Base-by-base conservation (phyloP, 2,888 invertebrate species). In the Apamea monoglypha region DNA sequence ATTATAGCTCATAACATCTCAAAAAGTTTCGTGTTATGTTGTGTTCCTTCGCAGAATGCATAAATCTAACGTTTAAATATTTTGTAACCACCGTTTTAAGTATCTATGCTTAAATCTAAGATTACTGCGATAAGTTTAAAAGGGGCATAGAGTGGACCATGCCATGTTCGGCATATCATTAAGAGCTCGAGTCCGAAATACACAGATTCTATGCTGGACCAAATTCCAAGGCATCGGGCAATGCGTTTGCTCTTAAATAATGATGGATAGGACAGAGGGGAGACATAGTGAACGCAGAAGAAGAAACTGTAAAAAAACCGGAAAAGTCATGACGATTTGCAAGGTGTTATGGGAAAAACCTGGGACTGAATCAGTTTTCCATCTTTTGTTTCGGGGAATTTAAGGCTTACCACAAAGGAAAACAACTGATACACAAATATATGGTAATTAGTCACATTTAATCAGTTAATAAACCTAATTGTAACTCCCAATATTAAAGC, bases 111-210 rank as follows among this genome's bases (percentile, higher is more conserved):
- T 67, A 74, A 84, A 84, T 84, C 83, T 84, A 21, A 87, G 83
- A 84, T 84, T 63, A 76, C 12, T 29, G 53, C 56, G 87, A 84
- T 84, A 87, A 83, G 78, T 84, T 87, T 77, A 83, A 73, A 83
- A 83, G 83, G 83, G 87, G 79, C 79, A 78, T 73, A 40, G 80
- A 81, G 79, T 81, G 68, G 84, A 83, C 70, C 84, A 79, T 83
- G 83, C 83, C 70, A 84, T 87, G 87, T 83, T 86, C 64, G 84
- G 84, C 67, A 74, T 87, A 78, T 84, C 84, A 87, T 84, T 84
- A 84, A 78, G 72, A 83, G 59, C 78, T 63, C 18, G 32, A 84
- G 63, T 64, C 83, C 83, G 50, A 72, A 83, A 83, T 64, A 72
- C 56, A 78, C 56, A 67, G 73, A 84, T 74, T 82, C 82, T 82